phyloP scores from a whole-genome alignment of 2,797 vertebrate species.

The Enteromius paludinosus region DNA sequence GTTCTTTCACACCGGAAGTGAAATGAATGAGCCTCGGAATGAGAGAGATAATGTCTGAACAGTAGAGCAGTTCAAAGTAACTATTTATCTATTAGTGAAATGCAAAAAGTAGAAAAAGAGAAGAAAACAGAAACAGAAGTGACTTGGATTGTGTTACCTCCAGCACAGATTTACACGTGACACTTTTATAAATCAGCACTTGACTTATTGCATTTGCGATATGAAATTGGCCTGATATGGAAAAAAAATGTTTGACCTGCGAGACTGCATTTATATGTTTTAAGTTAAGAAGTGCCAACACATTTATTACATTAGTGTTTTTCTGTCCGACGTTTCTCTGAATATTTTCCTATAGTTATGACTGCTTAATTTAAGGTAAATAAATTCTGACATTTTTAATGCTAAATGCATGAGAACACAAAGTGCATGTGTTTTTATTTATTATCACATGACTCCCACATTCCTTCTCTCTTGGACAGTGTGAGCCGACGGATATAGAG shows the following conservation, averaged over 20 bases:
- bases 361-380: background rate
- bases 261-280: background rate
- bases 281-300: background rate
- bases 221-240: background rate
- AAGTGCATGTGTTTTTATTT: conserved; percentile 9
- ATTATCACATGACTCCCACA: background rate
- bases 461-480: conserved; percentile 25
- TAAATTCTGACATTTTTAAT: background rate
- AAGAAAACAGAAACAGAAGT: no score
- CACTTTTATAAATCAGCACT: background rate
- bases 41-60: background rate
- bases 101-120: no score
- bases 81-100: no score
- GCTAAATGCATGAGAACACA: background rate
- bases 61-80: background rate
- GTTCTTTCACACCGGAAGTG: background rate
- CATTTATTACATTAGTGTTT: background rate
- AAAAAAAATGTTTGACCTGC: background rate
- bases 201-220: background rate
- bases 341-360: background rate
- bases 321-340: background rate
- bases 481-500: conserved; percentile 17
- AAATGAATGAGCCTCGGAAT: background rate
- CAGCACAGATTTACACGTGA: background rate
- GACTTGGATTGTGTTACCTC: no score